Evolutionary conservation across 2,113 vertebrate species (phyloP), one percentile per base, ranked within the genome.

Genomic region (Hucho hucho): DNA sequence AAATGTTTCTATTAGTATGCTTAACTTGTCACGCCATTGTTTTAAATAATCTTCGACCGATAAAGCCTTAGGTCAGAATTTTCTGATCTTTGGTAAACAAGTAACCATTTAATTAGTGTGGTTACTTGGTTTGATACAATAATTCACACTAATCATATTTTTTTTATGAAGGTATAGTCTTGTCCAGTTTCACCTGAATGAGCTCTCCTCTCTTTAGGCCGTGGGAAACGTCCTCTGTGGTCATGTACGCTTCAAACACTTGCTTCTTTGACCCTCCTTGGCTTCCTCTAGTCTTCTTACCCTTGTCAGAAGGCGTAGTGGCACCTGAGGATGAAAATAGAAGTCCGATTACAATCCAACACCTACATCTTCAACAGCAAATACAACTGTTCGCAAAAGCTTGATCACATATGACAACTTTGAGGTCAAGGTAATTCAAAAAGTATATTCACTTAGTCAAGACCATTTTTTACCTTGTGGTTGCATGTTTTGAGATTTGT

Each of bases 111-210:
- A 24, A 98, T 11, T 25, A 63, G 37, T 11, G 37, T 24, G 43
- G 11, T 22, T 22, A 13, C 1, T 53, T 53, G 20, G 67, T 47
- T 11, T 43, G 37, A 43, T 11, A 37, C 32, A 37, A 37, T 37
- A 37, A 37, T 7, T 29, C 29, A 29, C 29, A 29, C 29, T 5
- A 29, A 29, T 13, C 14, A 13, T 5, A 98, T 93, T 1, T 28
- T 65, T 32, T 37, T 26, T 74, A 56, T 58, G 56, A 25, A 74
- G 58, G 22, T 69, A n/a, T 73, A 96, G 99, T 20, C 6, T 22
- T n/a, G 93, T 99, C 99, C 86, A 99, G 98, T 92, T 18, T 32
- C 87, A 98, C 97, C 96, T 99, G 96, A 81, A 97, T 90, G 64
- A 99, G 94, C 68, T 96, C 92, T 89, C 95, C 93, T 87, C 95